phyloP scores from a whole-genome alignment of 2,113 vertebrate genomes.

The Toxotes jaculatrix region DNA sequence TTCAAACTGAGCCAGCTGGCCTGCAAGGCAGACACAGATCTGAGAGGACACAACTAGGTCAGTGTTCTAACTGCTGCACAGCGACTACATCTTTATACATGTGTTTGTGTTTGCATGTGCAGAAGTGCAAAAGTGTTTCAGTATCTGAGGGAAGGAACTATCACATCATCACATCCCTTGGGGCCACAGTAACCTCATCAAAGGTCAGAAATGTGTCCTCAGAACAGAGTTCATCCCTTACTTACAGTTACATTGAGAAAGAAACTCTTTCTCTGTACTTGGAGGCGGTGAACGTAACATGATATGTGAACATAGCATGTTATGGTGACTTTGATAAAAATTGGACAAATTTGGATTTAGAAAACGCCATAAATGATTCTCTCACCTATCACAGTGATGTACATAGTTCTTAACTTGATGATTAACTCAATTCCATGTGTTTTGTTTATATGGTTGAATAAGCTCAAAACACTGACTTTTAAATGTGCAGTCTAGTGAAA shows the following conservation, averaged over 20 bases:
- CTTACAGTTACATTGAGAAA: conserved; percentile 14
- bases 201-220: conserved; percentile 54
- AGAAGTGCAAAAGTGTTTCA: conserved; percentile 35
- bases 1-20: conserved; percentile 67
- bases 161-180: conserved; percentile 30
- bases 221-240: conserved; percentile 34
- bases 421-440: neutral
- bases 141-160: conserved; percentile 23
- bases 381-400: neutral
- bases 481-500: neutral
- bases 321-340: neutral
- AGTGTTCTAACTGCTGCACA: conserved; percentile 58
- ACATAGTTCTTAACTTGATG: neutral
- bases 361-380: neutral
- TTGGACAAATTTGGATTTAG: neutral
- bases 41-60: conserved; percentile 77
- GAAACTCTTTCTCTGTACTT: neutral
- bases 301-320: neutral
- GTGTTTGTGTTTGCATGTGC: conserved; percentile 53
- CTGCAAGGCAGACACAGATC: conserved; percentile 70
- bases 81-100: conserved; percentile 37
- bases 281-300: neutral
- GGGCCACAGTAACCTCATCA: conserved; percentile 43
- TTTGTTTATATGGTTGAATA: neutral
- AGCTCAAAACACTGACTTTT: neutral